Evolutionary conservation across 2,113 vertebrate species (phyloP), one percentile per base, ranked within the genome.

Genomic region (Istiophorus platypterus): DNA sequence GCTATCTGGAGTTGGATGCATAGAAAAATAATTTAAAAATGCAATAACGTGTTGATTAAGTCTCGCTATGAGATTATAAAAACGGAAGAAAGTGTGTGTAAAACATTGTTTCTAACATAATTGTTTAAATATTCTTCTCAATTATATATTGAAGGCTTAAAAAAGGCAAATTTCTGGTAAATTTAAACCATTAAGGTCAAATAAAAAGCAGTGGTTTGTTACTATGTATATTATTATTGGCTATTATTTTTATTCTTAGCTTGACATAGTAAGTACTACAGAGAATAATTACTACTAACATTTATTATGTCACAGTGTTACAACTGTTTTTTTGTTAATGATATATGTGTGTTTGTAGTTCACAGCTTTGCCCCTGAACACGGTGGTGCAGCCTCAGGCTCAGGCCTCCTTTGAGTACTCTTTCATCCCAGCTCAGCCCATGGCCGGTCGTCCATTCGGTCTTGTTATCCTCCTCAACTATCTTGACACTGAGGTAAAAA

Each of bases 361-460:
- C 88, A 95, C 95, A 87, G 95, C 95, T 22, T 72, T 95, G 85
- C 86, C 94, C 65, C 83, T 96, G 88, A 93, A 84, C 87, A 92
- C 86, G 0, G 73, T 92, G 13, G 90, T 96, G 27, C 92, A 89
- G 82, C 93, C 95, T 0, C 72, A 94, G 82, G 88, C 91, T 56
- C 95, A 95, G 91, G 95, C 95, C 5, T 93, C 95, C 62, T 96
- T 96, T 14, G 94, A 95, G 82, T 96, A 96, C 81, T 96, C 95
- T 29, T 95, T 96, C 72, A 95, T 96, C 88, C 95, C 95, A 6
- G 94, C 94, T 41, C 94, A 94, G 85, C 93, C 89, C 13, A 95
- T 96, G 95, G 92, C 94, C 1, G 94, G 95, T 1, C 95, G 95
- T 29, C 95, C 95, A 0, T 96, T 95, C 2, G 93, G 95, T 15